Conservation (phyloP, 2,888 invertebrate species). For the Folsomia candida region DNA sequence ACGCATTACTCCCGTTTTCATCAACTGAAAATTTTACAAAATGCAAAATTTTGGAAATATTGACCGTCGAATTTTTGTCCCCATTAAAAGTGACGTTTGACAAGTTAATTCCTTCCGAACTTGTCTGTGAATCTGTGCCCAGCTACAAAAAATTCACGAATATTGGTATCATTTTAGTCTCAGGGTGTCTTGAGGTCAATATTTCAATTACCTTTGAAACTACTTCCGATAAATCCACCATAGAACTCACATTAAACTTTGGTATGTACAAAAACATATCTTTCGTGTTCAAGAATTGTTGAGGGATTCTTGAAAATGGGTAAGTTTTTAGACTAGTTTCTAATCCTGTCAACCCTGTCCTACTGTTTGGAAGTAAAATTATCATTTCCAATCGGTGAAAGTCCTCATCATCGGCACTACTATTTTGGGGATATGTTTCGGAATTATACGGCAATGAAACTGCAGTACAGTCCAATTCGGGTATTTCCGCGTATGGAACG, state of each 20-base stretch:
- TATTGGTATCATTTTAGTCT: conserved; percentile 1
- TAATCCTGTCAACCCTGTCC: conserved; percentile 63
- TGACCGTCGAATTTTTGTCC: not conserved
- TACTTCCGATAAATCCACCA: conserved; percentile 3
- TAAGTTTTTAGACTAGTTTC: conserved; percentile 61
- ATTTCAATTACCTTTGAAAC: not conserved
- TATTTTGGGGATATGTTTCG: conserved; percentile 21
- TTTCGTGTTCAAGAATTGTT: conserved; percentile 60
- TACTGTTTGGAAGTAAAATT: conserved; percentile 68
- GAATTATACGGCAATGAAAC: conserved; percentile 55
- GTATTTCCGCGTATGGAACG: conserved; percentile 49
- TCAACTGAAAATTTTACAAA: conserved; percentile 31
- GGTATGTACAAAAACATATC: conserved; percentile 69
- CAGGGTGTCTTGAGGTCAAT: conserved; percentile 13
- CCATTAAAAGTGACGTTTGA: conserved; percentile 22
- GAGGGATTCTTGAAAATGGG: conserved; percentile 58
- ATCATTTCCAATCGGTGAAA: conserved; percentile 68
- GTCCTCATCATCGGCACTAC: conserved; percentile 24
- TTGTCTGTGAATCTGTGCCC: conserved; percentile 25
- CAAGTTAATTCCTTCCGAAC: conserved; percentile 26
- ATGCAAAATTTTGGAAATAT: conserved; percentile 25
- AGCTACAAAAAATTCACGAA: conserved; percentile 11
- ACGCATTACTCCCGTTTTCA: conserved; percentile 30
- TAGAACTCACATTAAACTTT: conserved; percentile 67
- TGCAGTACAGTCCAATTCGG: conserved; percentile 51